Evolutionary conservation across 2,113 vertebrate species (phyloP).

Genomic region (Onychorhynchus coronatus): DNA sequence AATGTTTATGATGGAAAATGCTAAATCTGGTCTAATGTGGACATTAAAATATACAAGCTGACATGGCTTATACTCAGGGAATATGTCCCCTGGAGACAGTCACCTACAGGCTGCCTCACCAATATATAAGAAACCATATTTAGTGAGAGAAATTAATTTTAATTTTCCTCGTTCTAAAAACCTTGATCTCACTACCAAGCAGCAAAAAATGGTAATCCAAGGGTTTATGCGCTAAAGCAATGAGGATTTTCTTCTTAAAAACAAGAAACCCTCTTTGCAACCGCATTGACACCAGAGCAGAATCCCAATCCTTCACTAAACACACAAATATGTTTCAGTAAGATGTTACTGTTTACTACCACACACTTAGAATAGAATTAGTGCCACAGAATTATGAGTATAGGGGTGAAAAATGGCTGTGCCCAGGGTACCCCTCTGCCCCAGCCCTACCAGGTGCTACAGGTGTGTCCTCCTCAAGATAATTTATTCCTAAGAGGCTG

Average conservation of each 20-base stretch:
- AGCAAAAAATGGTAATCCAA: not conserved
- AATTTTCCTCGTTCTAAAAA: not conserved
- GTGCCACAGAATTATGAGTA: not conserved
- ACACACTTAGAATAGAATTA: not conserved
- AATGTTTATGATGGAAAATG: not conserved
- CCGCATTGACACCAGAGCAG: not conserved
- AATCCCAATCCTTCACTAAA: not conserved
- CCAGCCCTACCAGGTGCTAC: too few relatives aligned
- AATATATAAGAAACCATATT: not conserved
- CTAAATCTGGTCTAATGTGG: not conserved
- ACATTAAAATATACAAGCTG: not conserved
- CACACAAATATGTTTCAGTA: not conserved
- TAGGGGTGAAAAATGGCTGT: not conserved
- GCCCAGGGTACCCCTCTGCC: not conserved
- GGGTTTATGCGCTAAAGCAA: not conserved
- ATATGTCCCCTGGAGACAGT: not conserved
- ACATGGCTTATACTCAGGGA: not conserved
- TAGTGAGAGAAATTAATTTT: not conserved
- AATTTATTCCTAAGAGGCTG: not conserved
- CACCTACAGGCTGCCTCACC: not conserved
- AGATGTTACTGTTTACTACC: not conserved
- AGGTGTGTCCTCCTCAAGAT: fast-evolving
- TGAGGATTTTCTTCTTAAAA: not conserved
- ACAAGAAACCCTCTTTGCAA: not conserved
- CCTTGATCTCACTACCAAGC: not conserved